A percentile compares a stretch with the other conserved stretches of the same genome.
Evolutionary conservation across 2,797 vertebrate species (phyloP).

Genomic region (Basileuterus tristriatus): DNA sequence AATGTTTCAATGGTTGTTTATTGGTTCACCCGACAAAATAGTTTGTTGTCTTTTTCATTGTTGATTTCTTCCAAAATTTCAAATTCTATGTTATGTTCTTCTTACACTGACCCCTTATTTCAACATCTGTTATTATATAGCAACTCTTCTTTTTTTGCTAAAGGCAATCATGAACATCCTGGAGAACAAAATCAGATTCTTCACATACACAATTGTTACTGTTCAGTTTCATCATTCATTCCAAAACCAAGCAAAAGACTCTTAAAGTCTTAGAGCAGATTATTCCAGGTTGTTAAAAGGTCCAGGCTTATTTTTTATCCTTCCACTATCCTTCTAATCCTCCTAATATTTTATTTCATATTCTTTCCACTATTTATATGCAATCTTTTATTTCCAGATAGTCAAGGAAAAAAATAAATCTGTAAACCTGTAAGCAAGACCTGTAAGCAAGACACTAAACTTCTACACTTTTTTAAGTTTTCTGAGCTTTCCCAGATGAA

Average conservation of each 20-base stretch:
- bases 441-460: not conserved
- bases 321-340: not conserved
- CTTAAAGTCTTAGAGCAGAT: not conserved
- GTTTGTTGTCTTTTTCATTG: not conserved
- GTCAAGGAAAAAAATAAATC: not conserved
- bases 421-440: not conserved
- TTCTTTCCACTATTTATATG: not conserved
- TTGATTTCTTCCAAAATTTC: not conserved
- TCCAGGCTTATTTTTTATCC: not conserved
- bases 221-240: not conserved
- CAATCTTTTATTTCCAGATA: not conserved
- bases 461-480: not conserved
- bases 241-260: not conserved
- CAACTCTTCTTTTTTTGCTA: not conserved
- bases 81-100: not conserved
- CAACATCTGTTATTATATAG: not conserved
- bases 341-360: not conserved
- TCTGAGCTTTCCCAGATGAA: not conserved
- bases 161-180: not conserved
- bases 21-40: not conserved
- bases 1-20: not conserved
- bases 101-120: not conserved
- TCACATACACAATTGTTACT: not conserved
- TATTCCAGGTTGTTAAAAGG: not conserved
- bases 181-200: not conserved